A percentile compares a stretch with the other conserved stretches of the same genome.
These are phyloP conservation scores for Cephalopholis sonnerati DNA, from an alignment of 2,113 vertebrate genomes.

Conservation along the genomic window DNA sequence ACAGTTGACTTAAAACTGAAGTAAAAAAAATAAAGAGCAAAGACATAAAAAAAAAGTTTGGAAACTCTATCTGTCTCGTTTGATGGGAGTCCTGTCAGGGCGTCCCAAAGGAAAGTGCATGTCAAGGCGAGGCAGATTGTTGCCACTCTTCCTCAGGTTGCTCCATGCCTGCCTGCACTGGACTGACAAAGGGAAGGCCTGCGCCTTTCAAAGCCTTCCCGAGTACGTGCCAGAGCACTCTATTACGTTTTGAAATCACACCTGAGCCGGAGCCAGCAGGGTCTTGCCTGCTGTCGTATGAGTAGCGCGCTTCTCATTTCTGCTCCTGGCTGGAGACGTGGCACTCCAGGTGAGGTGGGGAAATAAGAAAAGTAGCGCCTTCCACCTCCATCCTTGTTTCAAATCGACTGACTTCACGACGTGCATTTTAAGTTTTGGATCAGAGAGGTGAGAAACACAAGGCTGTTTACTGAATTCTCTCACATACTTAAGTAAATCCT, in stretches of 20 bases:
- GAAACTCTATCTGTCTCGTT: slow-evolving; percentile 26
- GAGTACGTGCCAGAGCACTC: slow-evolving; percentile 27
- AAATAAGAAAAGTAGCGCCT: background rate
- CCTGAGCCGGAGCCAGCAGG: slow-evolving; percentile 15
- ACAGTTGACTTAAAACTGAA: background rate
- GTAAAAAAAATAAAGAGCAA: slow-evolving; percentile 8
- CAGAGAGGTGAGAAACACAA: slow-evolving; percentile 19
- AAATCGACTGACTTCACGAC: background rate
- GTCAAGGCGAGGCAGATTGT: slow-evolving; percentile 43
- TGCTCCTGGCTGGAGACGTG: slow-evolving; percentile 17
- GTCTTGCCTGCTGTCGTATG: slow-evolving; percentile 4
- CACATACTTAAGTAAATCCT: slow-evolving; percentile 69
- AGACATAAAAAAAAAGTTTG: slow-evolving; percentile 34
- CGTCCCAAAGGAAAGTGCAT: slow-evolving; percentile 52
- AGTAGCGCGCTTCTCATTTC: slow-evolving; percentile 26
- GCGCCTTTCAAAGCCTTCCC: background rate
- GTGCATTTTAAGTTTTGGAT: slow-evolving; percentile 53
- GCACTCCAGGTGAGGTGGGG: slow-evolving; percentile 12
- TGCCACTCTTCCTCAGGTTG: slow-evolving; percentile 32
- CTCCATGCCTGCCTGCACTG: slow-evolving; percentile 58
- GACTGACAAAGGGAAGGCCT: slow-evolving; percentile 9
- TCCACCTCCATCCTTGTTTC: slow-evolving; percentile 27
- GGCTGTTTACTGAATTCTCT: slow-evolving; percentile 62
- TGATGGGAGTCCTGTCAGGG: slow-evolving; percentile 29
- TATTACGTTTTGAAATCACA: slow-evolving; percentile 41